Conservation (phyloP, 2,113 vertebrate species). For the Anser cygnoides region DNA sequence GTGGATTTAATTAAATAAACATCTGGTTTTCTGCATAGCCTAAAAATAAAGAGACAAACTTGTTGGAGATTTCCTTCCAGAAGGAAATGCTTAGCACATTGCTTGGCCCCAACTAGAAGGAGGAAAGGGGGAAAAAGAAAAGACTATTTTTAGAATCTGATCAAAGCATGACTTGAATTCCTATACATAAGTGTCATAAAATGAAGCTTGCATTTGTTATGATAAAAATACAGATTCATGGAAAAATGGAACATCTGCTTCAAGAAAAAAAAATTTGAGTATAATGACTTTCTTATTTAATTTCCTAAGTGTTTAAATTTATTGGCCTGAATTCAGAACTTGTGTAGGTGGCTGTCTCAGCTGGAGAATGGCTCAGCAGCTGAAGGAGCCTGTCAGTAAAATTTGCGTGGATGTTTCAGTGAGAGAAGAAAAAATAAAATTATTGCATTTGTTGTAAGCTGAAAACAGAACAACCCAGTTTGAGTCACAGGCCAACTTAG, state of each 20-base stretch:
- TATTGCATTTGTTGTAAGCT: conserved; percentile 1
- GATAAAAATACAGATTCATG: conserved; percentile 67
- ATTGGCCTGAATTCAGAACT: conserved; percentile 15
- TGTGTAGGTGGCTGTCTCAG: conserved; percentile 47
- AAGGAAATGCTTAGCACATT: conserved; percentile 84
- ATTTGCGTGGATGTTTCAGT: not conserved
- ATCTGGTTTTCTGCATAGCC: conserved; percentile 76
- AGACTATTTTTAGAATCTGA: conserved; percentile 82
- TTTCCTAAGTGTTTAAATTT: conserved; percentile 24
- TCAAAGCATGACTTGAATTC: conserved; percentile 80
- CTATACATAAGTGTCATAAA: conserved; percentile 67
- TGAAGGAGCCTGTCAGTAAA: conserved; percentile 5
- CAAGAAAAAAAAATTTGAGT: conserved; percentile 20
- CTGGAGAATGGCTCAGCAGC: conserved; percentile 2
- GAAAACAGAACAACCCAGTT: not conserved
- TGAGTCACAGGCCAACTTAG: not conserved
- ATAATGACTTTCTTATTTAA: conserved; percentile 44
- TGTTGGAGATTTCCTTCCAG: conserved; percentile 77
- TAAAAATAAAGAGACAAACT: conserved; percentile 68
- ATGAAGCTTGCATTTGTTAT: conserved; percentile 71
- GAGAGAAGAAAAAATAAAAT: not conserved
- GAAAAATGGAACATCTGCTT: conserved; percentile 53
- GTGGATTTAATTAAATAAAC: conserved; percentile 78
- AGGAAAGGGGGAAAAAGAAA: conserved; percentile 10
- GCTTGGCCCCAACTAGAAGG: conserved; percentile 70